Evolutionary conservation across 2,888 invertebrate species (phyloP).

Genomic region (Ophioninae sp.): DNA sequence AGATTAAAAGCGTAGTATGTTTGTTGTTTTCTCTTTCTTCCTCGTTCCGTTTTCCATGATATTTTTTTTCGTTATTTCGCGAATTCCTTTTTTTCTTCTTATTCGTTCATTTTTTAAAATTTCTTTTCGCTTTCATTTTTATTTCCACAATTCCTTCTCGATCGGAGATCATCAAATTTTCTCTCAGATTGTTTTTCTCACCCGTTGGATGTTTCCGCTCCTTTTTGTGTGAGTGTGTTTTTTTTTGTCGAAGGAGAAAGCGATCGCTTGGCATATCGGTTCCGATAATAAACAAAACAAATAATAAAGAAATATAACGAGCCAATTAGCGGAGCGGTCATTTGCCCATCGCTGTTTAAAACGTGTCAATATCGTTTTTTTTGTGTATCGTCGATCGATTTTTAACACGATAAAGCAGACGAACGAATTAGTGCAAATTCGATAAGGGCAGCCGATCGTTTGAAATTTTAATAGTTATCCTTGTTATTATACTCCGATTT

Average conservation of each 20-base stretch:
- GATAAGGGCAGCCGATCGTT: conserved; percentile 43
- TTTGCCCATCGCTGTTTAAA: background rate
- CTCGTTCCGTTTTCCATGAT: conserved; percentile 42
- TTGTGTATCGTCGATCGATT: conserved; percentile 11
- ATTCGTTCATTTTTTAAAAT: conserved; percentile 42
- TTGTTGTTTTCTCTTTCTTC: conserved; percentile 69
- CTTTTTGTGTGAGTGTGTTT: conserved; percentile 28
- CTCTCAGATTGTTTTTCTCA: conserved; percentile 9
- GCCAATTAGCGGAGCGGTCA: conserved; percentile 55
- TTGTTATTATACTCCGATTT: conserved; percentile 9
- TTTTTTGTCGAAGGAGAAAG: conserved; percentile 66
- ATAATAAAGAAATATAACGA: conserved; percentile 52
- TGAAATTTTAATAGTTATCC: background rate
- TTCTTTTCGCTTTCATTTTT: conserved; percentile 26
- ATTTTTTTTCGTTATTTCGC: conserved; percentile 60
- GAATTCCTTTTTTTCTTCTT: conserved; percentile 61
- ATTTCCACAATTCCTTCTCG: conserved; percentile 53
- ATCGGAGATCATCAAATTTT: conserved; percentile 31
- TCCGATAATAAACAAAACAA: conserved; percentile 63
- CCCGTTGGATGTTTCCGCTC: conserved; percentile 18
- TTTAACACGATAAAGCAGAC: conserved; percentile 37
- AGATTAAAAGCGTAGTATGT: conserved; percentile 79
- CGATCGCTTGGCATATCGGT: conserved; percentile 75
- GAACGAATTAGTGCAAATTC: conserved; percentile 49
- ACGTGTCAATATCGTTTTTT: conserved; percentile 2